phyloP scores from a whole-genome alignment of 2,888 invertebrate genomes.

The Pseudoips prasinana region DNA sequence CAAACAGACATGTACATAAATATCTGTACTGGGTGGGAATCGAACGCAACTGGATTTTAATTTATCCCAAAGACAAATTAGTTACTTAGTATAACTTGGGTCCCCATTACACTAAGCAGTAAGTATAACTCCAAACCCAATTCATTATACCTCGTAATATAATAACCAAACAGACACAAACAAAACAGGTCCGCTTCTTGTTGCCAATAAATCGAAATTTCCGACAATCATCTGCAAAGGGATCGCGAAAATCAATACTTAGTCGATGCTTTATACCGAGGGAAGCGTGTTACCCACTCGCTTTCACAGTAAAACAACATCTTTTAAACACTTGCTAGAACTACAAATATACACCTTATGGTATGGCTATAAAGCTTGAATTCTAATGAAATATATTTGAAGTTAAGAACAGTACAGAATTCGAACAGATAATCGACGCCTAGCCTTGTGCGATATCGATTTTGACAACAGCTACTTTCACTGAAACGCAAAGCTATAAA shows the following conservation, averaged over 20 bases:
- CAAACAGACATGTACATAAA: no score
- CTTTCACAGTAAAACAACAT: conserved; percentile 16
- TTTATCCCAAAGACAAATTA: no score
- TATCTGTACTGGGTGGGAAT: no score
- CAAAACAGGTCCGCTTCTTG: no score
- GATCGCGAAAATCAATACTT: conserved; percentile 71
- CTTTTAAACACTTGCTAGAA: conserved; percentile 8
- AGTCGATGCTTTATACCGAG: conserved; percentile 60
- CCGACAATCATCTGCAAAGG: conserved; percentile 34
- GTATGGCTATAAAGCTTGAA: background rate
- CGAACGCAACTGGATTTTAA: no score
- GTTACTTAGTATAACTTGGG: no score
- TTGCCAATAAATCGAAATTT: conserved; percentile 68
- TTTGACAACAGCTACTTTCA: conserved; percentile 66
- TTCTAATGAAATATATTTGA: background rate
- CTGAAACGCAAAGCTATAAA: conserved; percentile 36
- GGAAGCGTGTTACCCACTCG: conserved; percentile 38
- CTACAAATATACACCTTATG: conserved; percentile 19
- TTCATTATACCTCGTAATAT: no score
- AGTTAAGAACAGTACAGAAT: conserved; percentile 32
- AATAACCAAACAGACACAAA: no score
- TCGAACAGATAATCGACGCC: conserved; percentile 76
- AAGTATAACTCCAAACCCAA: no score
- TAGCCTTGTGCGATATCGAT: conserved; percentile 83
- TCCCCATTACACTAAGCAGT: no score